phyloP scores from a whole-genome alignment of 2,888 invertebrate species.

The Lepidochrysops patricia region DNA sequence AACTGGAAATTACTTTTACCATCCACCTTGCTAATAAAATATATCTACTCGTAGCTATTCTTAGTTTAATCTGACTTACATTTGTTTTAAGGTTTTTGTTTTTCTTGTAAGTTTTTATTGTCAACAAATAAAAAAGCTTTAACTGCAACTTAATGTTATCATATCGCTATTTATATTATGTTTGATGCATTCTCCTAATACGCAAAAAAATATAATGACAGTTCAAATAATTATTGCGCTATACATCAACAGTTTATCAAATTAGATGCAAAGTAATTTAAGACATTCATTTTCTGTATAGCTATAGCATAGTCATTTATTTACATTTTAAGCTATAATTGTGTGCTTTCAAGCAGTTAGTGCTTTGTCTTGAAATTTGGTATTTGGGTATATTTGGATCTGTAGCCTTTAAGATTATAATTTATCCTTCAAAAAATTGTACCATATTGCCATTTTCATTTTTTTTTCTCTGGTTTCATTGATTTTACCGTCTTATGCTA shows the following conservation, averaged over 20 bases:
- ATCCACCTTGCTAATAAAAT: constrained; percentile 44
- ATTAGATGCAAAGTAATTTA: neutral
- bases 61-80: neutral
- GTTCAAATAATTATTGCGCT: neutral
- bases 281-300: neutral
- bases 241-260: neutral
- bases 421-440: neutral
- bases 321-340: constrained; percentile 33
- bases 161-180: neutral
- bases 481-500: neutral
- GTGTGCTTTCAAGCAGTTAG: constrained; percentile 66
- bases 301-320: neutral
- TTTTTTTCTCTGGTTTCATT: no score
- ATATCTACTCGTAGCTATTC: neutral
- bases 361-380: constrained; percentile 39
- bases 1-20: constrained; percentile 33
- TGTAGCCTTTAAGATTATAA: no score
- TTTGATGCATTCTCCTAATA: neutral
- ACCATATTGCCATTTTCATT: neutral
- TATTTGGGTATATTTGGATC: constrained; percentile 44
- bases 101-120: neutral
- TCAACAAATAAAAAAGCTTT: neutral
- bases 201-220: neutral
- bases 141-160: neutral
- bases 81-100: neutral